A percentile compares a stretch with the other conserved stretches of the same genome.
Conservation (phyloP, 2,888 invertebrate species). For the Drosophila macrospina region DNA sequence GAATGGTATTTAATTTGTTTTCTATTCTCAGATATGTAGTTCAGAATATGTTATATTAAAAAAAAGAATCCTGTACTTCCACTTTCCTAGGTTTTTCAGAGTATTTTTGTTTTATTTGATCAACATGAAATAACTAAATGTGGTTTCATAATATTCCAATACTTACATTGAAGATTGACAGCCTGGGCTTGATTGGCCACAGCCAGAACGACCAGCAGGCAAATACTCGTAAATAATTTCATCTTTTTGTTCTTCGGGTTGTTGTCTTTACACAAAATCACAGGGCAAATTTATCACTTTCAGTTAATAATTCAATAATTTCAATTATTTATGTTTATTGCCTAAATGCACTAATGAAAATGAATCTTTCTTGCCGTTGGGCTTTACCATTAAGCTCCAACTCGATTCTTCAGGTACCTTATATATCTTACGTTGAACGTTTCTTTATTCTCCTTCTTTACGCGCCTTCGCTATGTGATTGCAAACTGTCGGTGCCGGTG, state of each 20-base stretch:
- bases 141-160: constrained; percentile 28
- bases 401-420: constrained; percentile 68
- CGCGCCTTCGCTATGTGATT: constrained; percentile 74
- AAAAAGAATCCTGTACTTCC: too few relatives aligned
- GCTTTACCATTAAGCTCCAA: constrained; percentile 48
- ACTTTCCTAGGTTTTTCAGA: constrained; percentile 48
- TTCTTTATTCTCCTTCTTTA: constrained; percentile 54
- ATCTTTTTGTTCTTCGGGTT: constrained; percentile 83
- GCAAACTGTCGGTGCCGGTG: constrained; percentile 70
- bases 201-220: constrained; percentile 82
- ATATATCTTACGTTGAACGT: constrained; percentile 32
- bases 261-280: constrained; percentile 79
- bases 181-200: constrained; percentile 84
- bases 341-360: constrained; percentile 81
- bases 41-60: too few relatives aligned
- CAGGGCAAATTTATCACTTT: constrained; percentile 75
- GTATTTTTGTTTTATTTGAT: constrained; percentile 46
- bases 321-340: constrained; percentile 54
- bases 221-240: constrained; percentile 87
- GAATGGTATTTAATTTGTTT: too few relatives aligned
- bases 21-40: too few relatives aligned
- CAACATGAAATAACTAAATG: constrained; percentile 5
- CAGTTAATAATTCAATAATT: constrained; percentile 52
- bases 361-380: constrained; percentile 68
- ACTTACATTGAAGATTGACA: constrained; percentile 90